Base-by-base conservation (phyloP, 2,888 invertebrate species). In the Diachrysia chrysitis region DNA sequence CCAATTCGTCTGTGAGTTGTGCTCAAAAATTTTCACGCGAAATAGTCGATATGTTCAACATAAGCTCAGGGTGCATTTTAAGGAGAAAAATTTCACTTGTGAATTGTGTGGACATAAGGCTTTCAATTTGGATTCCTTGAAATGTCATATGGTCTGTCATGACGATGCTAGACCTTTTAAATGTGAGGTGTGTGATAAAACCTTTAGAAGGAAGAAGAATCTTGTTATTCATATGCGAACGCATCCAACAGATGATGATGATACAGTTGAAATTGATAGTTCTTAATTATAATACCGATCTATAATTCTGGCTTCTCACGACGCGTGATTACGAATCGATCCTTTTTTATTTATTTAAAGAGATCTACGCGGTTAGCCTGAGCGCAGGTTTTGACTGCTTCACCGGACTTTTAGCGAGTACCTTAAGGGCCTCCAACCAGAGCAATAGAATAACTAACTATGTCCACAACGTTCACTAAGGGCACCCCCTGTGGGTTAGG, bases 1-100 rank as follows among this genome's bases (percentile, higher is more conserved):
- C 0, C 80, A 85, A 35, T 69, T 84, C 60, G 87, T 88, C 12
- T 95, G 94, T 60, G 87, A 86, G n/a, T 68, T 87, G 1, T 94
- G 94, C 63, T 66, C 77, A 0, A 85, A 82, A 46, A 78, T 86
- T 3, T 89, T 86, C 16, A 80, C 81, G 0, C 70, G 76, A 7
- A 83, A 83, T 6, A 83, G 64, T 51, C 83, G 82, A 5, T 77
- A 80, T 10, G 66, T 81, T 1, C 68, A 83, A 3, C 91, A 91
- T 63, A 85, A 87, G 1, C 69, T 78, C 0, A 76, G 86, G 2
- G 84, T 83, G 0, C 90, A 90, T 76, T 76, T 81, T 0, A 81
- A 74, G n/a, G 70, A 74, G 58, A 85, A 85, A 23, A 85, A 85
- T 51, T 83, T 69, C 1, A 79, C 85, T 0, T 87, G 88, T 25